Evolutionary conservation across 2,113 vertebrate genomes (phyloP).

Genomic region (Hydropotes inermis): DNA sequence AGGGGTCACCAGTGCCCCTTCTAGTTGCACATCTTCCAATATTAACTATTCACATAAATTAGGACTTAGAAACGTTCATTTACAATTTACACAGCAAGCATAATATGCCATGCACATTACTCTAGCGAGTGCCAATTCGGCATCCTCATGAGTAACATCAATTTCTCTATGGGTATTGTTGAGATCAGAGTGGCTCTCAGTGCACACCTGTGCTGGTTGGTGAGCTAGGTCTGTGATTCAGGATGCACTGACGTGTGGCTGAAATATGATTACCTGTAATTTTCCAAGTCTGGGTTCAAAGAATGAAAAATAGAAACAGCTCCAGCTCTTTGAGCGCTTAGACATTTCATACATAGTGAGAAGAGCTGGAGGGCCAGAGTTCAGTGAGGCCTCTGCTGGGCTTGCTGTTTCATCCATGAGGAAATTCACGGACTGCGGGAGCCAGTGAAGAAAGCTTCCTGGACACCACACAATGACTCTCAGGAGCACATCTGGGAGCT

Average conservation of each 20-base stretch:
- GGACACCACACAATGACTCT: not conserved
- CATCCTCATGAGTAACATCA: not conserved
- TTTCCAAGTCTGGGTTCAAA: not conserved
- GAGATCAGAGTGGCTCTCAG: not conserved
- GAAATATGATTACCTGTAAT: not conserved
- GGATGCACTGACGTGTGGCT: rapidly evolving
- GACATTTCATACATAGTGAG: not conserved
- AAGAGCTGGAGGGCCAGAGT: not conserved
- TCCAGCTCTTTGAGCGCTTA: not conserved
- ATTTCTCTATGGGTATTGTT: not conserved
- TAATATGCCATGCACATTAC: not conserved
- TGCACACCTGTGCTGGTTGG: too few relatives aligned
- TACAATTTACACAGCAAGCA: not conserved
- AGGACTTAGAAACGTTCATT: not conserved
- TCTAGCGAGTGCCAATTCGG: not conserved
- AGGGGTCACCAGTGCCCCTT: not conserved
- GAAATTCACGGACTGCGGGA: rapidly evolving
- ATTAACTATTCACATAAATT: not conserved
- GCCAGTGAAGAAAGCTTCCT: too few relatives aligned
- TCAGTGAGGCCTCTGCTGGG: not conserved
- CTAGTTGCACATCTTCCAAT: not conserved
- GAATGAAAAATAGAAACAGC: not conserved
- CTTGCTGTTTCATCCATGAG: not conserved
- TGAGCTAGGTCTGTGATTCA: not conserved
- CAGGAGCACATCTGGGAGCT: not conserved